Evolutionary conservation across 1,140 invertebrate genomes (phyloP).

Genomic region (Trichonephila inaurata): DNA sequence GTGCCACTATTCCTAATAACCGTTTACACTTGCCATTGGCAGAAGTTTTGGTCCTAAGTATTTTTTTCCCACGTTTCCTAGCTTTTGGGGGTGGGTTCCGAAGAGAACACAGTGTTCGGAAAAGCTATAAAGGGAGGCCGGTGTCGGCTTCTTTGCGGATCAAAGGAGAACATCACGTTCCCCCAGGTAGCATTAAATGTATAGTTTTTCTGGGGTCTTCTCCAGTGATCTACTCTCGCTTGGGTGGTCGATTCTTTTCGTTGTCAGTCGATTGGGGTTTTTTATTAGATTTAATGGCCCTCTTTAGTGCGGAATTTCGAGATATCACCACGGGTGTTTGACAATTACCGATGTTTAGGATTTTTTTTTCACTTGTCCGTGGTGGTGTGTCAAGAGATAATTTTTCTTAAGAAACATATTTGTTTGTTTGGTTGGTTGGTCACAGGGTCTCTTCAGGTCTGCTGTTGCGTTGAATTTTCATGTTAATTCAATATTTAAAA

Average conservation of each 20-base stretch:
- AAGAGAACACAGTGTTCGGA: not conserved
- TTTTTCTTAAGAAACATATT: too few relatives aligned
- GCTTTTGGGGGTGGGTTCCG: not conserved
- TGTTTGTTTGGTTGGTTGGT: too few relatives aligned
- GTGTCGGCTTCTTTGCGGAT: not conserved
- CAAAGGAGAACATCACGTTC: slow-evolving; percentile 1
- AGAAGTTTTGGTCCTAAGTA: not conserved
- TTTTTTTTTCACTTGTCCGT: not conserved
- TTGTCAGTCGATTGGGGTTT: not conserved
- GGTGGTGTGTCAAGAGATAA: not conserved
- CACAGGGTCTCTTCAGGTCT: too few relatives aligned
- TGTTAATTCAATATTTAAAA: too few relatives aligned
- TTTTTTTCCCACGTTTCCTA: slow-evolving; percentile 19
- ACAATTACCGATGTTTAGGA: not conserved
- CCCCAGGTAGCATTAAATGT: slow-evolving; percentile 9
- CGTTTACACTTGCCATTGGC: not conserved
- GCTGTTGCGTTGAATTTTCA: too few relatives aligned
- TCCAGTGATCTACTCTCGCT: not conserved
- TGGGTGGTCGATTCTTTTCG: slow-evolving; percentile 9
- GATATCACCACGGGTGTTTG: not conserved
- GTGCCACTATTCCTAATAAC: not conserved
- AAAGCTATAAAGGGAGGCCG: slow-evolving; percentile 7
- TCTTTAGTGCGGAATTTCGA: slow-evolving; percentile 5
- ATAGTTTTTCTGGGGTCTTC: not conserved
- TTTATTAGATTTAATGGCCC: slow-evolving; percentile 32